These are phyloP conservation scores for Platichthys stellatus DNA, from an alignment of 2,113 vertebrate species.

Conservation along the genomic window DNA sequence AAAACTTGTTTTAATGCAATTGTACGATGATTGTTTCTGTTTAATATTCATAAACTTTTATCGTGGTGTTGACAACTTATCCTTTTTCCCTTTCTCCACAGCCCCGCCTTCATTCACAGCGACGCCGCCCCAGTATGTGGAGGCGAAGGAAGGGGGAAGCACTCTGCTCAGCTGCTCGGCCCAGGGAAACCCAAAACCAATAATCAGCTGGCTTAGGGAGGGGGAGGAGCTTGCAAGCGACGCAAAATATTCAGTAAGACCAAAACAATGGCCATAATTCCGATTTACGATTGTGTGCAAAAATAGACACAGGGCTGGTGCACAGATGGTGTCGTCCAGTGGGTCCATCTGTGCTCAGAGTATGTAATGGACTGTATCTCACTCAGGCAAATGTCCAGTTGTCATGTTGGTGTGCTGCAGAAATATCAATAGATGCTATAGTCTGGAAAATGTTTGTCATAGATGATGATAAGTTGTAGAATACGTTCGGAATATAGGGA, in stretches of 20 bases:
- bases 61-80: background rate
- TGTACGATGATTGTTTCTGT: no score
- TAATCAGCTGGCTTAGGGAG: conserved; percentile 96
- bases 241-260: conserved; percentile 91
- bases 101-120: conserved; percentile 97
- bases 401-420: conserved; percentile 30
- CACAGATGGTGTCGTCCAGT: conserved; percentile 60
- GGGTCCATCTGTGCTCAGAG: conserved; percentile 60
- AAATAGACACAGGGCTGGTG: conserved; percentile 48
- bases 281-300: conserved; percentile 29
- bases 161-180: conserved; percentile 93
- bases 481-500: background rate
- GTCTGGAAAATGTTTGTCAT: background rate
- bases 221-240: conserved; percentile 88
- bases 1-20: background rate
- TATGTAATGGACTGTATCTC: conserved; percentile 37
- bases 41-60: no score
- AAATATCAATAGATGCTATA: background rate
- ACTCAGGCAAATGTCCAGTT: conserved; percentile 29
- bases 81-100: conserved; percentile 66
- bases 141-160: conserved; percentile 95
- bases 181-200: conserved; percentile 96
- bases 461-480: background rate
- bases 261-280: background rate
- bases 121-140: conserved; percentile 96